Evolutionary conservation across 2,113 vertebrate genomes (phyloP), one percentile per base, ranked within the genome.

Genomic region (Ahaetulla prasina): DNA sequence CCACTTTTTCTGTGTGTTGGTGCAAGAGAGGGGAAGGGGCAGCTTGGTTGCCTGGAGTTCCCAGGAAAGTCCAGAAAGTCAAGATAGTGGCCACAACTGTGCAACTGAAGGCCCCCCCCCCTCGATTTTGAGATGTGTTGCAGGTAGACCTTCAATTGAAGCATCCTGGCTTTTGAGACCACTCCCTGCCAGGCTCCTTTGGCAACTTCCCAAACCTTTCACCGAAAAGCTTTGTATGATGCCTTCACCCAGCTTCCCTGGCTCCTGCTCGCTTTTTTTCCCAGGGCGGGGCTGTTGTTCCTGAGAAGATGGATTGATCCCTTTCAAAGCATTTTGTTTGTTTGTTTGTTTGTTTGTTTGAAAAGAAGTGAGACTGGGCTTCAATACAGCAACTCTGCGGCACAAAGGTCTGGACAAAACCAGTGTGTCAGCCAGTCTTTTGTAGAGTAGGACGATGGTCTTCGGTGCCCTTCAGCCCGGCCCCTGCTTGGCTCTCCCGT

Each of bases 401-500:
- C 68, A 35, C 6, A 74, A 74, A 74, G 7, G 6, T 20, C 30
- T 39, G 68, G 39, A 74, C 5, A 35, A 74, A 35, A 39, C 5
- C 16, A 39, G n/a, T 2, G 4, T 74, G n/a, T 74, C 68, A 74
- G 63, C 14, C 63, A 74, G 6, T 74, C 63, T n/a, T 74, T 74
- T 74, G n/a, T 74, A 35, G 6, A 6, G 14, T 14, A 35, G 63
- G 18, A 45, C 9, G 39, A 10, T 9, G 39, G 39, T 45, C 8
- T 18, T 52, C 35, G 3, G 43, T 27, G 9, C 45, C 23, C 0
- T 8, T 2, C 47, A 20, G 22, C 10, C 52, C 4, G 22, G 84
- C 55, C 45, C 16, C 85, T 47, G 92, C 92, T 93, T 92, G 95
- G 90, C 90, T 95, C 68, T 87, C 10, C 0, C 60, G 87, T 87